Base-by-base conservation (phyloP, 2,797 vertebrate genomes). In the Scomberomorus guttatus region DNA sequence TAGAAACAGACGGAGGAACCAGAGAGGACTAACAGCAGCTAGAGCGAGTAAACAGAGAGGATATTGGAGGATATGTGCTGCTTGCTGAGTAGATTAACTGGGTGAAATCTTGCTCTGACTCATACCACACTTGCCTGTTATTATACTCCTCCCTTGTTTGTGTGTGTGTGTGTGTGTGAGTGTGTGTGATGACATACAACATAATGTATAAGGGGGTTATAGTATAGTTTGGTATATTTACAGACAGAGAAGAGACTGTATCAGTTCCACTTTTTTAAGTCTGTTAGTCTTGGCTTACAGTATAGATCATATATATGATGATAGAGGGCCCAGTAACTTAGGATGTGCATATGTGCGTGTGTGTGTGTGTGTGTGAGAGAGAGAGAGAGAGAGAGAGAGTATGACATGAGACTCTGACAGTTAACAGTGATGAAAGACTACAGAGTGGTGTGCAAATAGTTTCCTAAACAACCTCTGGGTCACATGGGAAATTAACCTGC, bases 21-120 rank as follows among this genome's bases (percentile, higher is more conserved):
- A 54, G 60, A 64, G 69, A 29, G 27, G 55, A 56, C 54, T 51
- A 64, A 51, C 74, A 52, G 82, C 62, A 71, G 72, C 62, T 68
- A 51, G 59, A 22, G 64, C 2, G 22, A 70, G 78, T 79, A 88
- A 92, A 88, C 87, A 87, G 51, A 73, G 83, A 78, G 59, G 84
- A 86, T 74, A 78, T 7, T 52, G 81, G 67, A 80, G 79, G 89
- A 83, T 77, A 71, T 69, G 51, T 72, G 81, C 75, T 81, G 84
- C 84, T 72, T 73, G 24, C 74, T 75, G 76, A 85, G 66, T 79
- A 83, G 90, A 91, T 91, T 89, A 87, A 51, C 77, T 13, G 34
- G 80, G 72, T 60, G 46, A 89, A 89, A 85, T 88, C 75, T 83
- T 56, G 39, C 79, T 81, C 67, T 87, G 89, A 91, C 82, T 90